Base-by-base conservation (phyloP, 2,797 vertebrate genomes). In the Helicolenus hilgendorfi region DNA sequence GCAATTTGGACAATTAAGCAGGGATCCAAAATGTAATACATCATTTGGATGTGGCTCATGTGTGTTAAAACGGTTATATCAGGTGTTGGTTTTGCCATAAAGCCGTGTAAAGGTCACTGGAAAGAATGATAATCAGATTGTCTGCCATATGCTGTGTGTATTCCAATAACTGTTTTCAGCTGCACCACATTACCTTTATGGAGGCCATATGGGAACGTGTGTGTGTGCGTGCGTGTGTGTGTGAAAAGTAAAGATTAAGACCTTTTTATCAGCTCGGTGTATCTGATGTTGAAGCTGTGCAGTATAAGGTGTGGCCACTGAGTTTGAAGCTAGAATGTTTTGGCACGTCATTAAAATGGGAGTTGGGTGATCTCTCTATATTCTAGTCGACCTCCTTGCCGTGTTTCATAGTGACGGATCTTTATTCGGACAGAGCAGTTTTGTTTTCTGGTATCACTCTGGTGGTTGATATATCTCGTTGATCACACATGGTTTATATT, bases 301-400 rank as follows among this genome's bases (percentile, higher is more conserved):
- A 62, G 8, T 81, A 36, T 58, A 31, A 72, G 14, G 22, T 83
- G 76, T 56, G 49, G 53, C 20, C 72, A 5, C 8, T 20, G 18
- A 56, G 15, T 71, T 56, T 62, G 45, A 75, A 72, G 71, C 38
- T 55, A 11, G 41, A 62, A 27, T 69, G 18, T 76, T 72, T 24
- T 83, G 41, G 35, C 45, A 14, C 67, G 27, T 41, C 24, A 26
- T 86, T 78, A 69, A 83, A 92, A 35, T 70, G 20, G 9, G 63
- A 6, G 36, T 72, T n/a, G 58, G 11, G 22, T 74, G 76, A 90
- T 78, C 22, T 72, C 0, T 83, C 0, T 72, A 64, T 78, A 31
- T 71, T 84, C 15, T 10, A 56, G 41, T 62, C 15, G 8, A 31
- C 31, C 22, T 24, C 14, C n/a, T 10, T 15, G 56, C 27, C 13